Percentiles rank a stretch among this genome's conserved stretches.
Evolutionary conservation across 2,113 vertebrate species (phyloP).

Genomic region (Ochotona curzoniae): DNA sequence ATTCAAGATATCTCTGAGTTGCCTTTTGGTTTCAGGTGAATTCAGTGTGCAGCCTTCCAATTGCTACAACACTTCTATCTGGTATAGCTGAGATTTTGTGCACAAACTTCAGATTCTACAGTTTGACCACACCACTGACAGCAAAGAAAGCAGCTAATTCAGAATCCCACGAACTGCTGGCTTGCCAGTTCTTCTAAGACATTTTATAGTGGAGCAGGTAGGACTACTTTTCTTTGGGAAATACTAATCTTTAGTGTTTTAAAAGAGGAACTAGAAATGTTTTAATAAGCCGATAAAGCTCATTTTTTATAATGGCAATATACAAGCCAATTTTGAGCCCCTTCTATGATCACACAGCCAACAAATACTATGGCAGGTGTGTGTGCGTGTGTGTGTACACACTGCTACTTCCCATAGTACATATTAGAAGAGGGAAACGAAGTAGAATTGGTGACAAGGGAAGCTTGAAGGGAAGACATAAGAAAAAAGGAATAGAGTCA

Average conservation of each 20-base stretch:
- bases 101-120: background rate
- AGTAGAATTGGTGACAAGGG: background rate
- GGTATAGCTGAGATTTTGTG: background rate
- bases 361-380: background rate
- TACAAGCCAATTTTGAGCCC: background rate
- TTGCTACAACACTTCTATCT: background rate
- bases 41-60: background rate
- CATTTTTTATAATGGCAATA: background rate
- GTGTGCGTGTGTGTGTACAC: too few relatives aligned
- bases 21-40: background rate
- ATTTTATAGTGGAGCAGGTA: background rate
- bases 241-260: background rate
- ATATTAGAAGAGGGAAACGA: background rate
- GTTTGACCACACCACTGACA: background rate
- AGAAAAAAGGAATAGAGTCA: background rate
- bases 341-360: constrained; percentile 1
- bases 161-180: background rate
- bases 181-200: background rate
- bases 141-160: background rate
- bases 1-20: background rate
- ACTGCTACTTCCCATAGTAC: background rate
- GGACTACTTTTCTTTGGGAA: background rate
- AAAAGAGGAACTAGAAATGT: background rate
- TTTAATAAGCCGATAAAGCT: background rate
- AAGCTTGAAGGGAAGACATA: constrained; percentile 22